Percentiles rank a stretch among this genome's conserved stretches.
Conservation (phyloP, 2,113 vertebrate species). For the Dasyprocta punctata region DNA sequence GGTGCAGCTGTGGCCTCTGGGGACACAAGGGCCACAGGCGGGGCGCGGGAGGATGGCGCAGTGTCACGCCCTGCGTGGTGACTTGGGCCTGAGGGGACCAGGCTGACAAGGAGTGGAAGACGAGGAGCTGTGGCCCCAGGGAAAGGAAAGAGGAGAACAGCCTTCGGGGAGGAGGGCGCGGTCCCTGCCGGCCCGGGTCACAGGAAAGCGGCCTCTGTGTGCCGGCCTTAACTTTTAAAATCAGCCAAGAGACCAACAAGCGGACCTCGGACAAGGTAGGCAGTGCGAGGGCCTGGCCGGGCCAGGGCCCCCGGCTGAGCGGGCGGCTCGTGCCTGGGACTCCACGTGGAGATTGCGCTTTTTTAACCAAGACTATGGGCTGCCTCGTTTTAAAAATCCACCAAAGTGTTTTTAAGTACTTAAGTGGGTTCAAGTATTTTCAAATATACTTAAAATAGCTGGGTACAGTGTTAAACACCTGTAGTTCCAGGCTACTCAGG, state of each 20-base stretch:
- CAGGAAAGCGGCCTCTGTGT: neutral
- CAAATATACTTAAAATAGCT: neutral
- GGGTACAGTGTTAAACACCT: neutral
- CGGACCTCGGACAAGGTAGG: rapidly evolving
- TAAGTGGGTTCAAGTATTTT: neutral
- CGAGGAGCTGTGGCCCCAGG: neutral
- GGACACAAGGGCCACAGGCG: rapidly evolving
- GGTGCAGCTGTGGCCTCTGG: too few species aligned
- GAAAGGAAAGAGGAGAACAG: neutral
- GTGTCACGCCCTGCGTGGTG: neutral
- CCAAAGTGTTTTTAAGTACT: neutral
- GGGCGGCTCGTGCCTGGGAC: rapidly evolving
- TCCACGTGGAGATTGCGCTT: neutral
- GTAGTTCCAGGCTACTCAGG: neutral
- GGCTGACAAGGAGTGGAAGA: neutral
- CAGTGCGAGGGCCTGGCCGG: neutral
- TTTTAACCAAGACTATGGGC: neutral
- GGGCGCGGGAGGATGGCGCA: neutral
- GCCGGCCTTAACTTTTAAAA: neutral
- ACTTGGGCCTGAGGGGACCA: neutral
- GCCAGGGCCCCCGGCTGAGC: neutral
- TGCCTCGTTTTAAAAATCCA: neutral
- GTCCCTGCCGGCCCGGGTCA: neutral
- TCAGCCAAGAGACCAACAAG: neutral
- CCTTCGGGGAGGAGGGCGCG: neutral